phyloP scores from a whole-genome alignment of 2,113 vertebrate genomes.

The Tachysurus vachellii region DNA sequence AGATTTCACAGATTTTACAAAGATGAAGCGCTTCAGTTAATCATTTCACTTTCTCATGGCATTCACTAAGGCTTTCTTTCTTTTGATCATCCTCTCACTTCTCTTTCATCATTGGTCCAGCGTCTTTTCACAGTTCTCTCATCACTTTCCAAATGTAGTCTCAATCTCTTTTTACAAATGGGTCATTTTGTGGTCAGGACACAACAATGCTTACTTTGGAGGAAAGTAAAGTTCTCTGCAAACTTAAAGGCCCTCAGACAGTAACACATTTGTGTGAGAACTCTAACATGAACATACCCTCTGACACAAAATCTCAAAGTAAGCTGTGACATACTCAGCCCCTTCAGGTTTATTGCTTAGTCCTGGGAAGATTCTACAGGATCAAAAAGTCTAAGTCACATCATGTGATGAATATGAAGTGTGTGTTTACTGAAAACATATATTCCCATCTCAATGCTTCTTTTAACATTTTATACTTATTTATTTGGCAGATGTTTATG shows the following conservation, averaged over 20 bases:
- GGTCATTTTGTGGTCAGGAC: not conserved
- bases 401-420: not conserved
- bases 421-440: not conserved
- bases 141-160: conserved; percentile 17
- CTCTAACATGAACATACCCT: not conserved
- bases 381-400: not conserved
- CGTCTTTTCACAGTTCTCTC: conserved; percentile 19
- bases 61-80: conserved; percentile 14
- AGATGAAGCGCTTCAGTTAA: not conserved
- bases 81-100: conserved; percentile 28
- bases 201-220: conserved; percentile 25
- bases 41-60: conserved; percentile 18
- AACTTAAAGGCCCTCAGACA: conserved; percentile 17
- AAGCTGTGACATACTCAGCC: not conserved
- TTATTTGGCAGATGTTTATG: not conserved
- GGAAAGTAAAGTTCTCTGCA: conserved; percentile 4
- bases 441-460: not conserved
- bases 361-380: not conserved
- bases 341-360: not conserved
- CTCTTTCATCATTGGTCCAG: conserved; percentile 2
- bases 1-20: not conserved
- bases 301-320: conserved; percentile 12
- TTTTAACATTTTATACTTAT: not conserved
- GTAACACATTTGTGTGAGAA: conserved; percentile 2
- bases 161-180: conserved; percentile 27